Evolutionary conservation across 2,113 vertebrate species (phyloP).

Genomic region (Chloroceryle aenea): DNA sequence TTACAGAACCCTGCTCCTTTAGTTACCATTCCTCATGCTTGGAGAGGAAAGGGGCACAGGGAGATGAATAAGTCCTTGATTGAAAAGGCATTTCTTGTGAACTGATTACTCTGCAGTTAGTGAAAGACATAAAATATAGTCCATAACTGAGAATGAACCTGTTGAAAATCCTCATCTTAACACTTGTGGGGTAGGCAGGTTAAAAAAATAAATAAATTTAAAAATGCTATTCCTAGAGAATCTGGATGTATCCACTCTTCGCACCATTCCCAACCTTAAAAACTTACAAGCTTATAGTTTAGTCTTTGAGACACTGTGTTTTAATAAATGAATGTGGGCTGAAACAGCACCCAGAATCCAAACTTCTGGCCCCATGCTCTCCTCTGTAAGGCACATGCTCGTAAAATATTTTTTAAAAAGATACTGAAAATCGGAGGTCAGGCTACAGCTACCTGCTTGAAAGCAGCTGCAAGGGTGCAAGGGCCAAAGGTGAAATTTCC

Average conservation of each 20-base stretch:
- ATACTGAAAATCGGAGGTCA: neutral
- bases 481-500: neutral
- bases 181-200: accelerated
- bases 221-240: neutral
- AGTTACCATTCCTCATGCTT: neutral
- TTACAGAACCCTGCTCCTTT: neutral
- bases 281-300: neutral
- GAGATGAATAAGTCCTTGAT: neutral
- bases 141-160: neutral
- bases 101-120: neutral
- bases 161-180: neutral
- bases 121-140: neutral
- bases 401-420: no score
- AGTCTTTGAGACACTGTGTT: neutral
- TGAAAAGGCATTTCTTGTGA: neutral
- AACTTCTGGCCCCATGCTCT: neutral
- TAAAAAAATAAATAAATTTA: neutral
- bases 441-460: neutral
- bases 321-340: neutral
- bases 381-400: neutral
- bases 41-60: neutral
- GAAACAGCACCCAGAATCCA: neutral
- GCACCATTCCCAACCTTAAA: neutral
- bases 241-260: neutral
- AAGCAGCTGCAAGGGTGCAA: neutral